phyloP scores from a whole-genome alignment of 1,140 invertebrate species.

The Eubasilissa regina region DNA sequence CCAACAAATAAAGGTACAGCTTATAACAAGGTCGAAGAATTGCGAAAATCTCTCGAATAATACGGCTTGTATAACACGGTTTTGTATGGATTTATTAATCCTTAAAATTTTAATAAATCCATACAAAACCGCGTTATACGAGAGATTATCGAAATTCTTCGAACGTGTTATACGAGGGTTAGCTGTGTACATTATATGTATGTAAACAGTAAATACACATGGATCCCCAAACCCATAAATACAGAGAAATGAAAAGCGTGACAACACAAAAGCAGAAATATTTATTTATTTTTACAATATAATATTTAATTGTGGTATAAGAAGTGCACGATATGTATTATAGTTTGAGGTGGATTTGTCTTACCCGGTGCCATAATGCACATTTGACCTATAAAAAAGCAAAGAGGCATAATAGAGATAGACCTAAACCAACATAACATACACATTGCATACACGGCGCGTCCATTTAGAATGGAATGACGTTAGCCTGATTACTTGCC shows the following conservation, averaged over 20 bases:
- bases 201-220: background rate
- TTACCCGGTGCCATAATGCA: slow-evolving; percentile 46
- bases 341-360: slow-evolving; percentile 3
- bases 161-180: too few species aligned
- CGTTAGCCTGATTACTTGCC: too few species aligned
- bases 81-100: too few species aligned
- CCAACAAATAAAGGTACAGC: too few species aligned
- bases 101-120: too few species aligned
- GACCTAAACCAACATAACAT: slow-evolving; percentile 6
- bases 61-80: too few species aligned
- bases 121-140: too few species aligned
- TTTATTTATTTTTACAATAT: background rate
- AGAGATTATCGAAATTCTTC: too few species aligned
- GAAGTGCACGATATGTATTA: background rate
- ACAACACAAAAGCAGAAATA: slow-evolving; percentile 11
- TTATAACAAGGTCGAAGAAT: too few species aligned
- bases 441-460: background rate
- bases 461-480: background rate
- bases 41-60: too few species aligned
- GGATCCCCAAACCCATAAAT: background rate
- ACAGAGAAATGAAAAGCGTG: slow-evolving; percentile 9
- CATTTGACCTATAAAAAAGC: slow-evolving; percentile 46
- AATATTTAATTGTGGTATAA: background rate
- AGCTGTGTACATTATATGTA: too few species aligned
- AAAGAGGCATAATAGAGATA: slow-evolving; percentile 34